Percentiles rank a stretch among this genome's conserved stretches.
Evolutionary conservation across 2,888 invertebrate genomes (phyloP).

Genomic region (Aspidapion aeneum): DNA sequence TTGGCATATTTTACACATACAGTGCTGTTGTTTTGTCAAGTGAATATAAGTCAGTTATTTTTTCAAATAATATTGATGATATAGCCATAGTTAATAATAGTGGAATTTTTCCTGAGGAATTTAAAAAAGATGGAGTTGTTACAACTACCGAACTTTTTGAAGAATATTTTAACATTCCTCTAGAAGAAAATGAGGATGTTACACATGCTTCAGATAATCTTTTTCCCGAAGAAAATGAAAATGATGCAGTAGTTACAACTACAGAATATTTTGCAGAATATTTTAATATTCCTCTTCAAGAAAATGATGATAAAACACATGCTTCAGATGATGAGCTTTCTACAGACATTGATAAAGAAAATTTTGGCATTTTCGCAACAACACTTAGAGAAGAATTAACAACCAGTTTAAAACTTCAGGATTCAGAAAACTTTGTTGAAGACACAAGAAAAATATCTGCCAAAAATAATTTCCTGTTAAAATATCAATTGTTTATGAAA

Average conservation of each 20-base stretch:
- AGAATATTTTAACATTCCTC: no score
- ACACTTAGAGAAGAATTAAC: constrained; percentile 2
- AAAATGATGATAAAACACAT: background rate
- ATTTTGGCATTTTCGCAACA: constrained; percentile 2
- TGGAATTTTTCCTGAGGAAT: constrained; percentile 2
- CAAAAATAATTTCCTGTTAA: constrained; percentile 4
- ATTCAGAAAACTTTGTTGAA: constrained; percentile 7
- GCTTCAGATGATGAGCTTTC: constrained; percentile 1
- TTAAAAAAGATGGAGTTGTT: background rate
- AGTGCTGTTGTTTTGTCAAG: constrained; percentile 25
- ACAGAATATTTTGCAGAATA: no score
- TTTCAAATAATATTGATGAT: constrained; percentile 26
- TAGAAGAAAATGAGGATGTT: no score
- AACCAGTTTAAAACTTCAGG: background rate
- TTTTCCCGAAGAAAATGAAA: constrained; percentile 3
- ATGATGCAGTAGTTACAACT: background rate
- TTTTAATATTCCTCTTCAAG: no score
- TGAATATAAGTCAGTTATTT: background rate
- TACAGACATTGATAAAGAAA: background rate
- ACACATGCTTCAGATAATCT: no score
- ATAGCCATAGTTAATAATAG: constrained; percentile 22
- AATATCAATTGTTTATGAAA: constrained; percentile 22
- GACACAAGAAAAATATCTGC: background rate
- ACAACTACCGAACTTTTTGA: constrained; percentile 6
- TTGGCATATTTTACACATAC: constrained; percentile 42